Conservation (phyloP, 2,888 invertebrate species). For the Dinocampus coccinellae region DNA sequence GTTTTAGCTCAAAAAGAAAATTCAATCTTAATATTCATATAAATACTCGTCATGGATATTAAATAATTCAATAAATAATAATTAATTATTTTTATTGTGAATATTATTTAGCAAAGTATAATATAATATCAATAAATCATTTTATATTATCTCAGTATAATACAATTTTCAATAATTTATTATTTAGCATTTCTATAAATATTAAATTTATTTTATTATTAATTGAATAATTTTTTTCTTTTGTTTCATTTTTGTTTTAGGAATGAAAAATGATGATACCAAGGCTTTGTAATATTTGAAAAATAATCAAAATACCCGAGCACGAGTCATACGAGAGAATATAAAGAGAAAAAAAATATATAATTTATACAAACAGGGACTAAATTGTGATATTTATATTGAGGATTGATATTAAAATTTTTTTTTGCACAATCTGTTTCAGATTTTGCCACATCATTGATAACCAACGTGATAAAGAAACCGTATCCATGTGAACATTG, state of each 20-base stretch:
- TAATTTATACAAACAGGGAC: background rate
- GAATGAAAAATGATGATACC: background rate
- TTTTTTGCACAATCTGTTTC: slow-evolving; percentile 49
- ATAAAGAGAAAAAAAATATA: background rate
- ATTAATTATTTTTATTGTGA: background rate
- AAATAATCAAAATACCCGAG: no score
- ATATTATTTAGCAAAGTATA: background rate
- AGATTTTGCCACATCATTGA: slow-evolving; percentile 37
- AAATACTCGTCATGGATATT: slow-evolving; percentile 32
- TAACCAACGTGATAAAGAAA: slow-evolving; percentile 30
- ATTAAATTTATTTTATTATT: no score
- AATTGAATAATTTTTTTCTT: no score
- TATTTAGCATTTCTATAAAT: no score
- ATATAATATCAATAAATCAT: background rate
- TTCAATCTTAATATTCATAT: slow-evolving; percentile 63
- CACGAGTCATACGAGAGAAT: background rate
- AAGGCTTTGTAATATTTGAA: no score
- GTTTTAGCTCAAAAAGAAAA: slow-evolving; percentile 63
- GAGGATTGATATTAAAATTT: slow-evolving; percentile 48
- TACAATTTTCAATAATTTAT: background rate
- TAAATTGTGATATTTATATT: background rate
- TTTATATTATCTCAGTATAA: background rate
- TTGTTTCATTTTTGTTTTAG: no score
- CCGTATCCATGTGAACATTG: slow-evolving; percentile 49
- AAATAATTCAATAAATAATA: background rate